Percentiles rank a stretch among this genome's conserved stretches.
Conservation (phyloP, 2,113 vertebrate species). For the Phyllostomus discolor region DNA sequence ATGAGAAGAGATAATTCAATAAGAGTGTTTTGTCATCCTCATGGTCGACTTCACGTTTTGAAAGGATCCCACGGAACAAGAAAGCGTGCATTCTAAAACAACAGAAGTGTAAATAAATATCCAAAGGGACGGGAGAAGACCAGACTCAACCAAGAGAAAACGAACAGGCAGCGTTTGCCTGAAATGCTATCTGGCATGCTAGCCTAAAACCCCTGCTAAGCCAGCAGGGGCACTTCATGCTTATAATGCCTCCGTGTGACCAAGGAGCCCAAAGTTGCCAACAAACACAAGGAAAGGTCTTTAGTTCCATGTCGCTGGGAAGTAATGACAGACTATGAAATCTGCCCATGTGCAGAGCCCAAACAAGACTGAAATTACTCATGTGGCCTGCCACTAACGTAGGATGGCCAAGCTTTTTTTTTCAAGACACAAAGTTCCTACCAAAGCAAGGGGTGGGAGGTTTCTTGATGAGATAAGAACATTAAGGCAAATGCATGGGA, state of each 20-base stretch:
- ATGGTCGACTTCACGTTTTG: constrained; percentile 62
- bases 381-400: neutral
- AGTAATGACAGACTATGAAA: constrained; percentile 61
- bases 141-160: constrained; percentile 42
- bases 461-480: neutral
- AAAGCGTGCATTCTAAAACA: constrained; percentile 65
- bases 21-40: constrained; percentile 66
- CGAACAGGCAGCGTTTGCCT: neutral
- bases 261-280: constrained; percentile 69
- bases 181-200: constrained; percentile 56
- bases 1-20: constrained; percentile 60
- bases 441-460: constrained; percentile 30
- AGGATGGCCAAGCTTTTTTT: neutral
- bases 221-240: constrained; percentile 66
- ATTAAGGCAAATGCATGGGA: neutral
- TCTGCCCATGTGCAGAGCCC: neutral
- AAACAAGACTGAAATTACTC: constrained; percentile 61
- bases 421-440: neutral
- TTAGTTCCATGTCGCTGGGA: constrained; percentile 49
- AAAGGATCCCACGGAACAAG: constrained; percentile 63
- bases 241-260: constrained; percentile 41
- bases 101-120: constrained; percentile 63
- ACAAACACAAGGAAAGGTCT: constrained; percentile 58
- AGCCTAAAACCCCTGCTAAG: constrained; percentile 59
- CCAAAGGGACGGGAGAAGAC: constrained; percentile 39